phyloP scores from a whole-genome alignment of 2,888 invertebrate genomes.

The Morinoia aosen region DNA sequence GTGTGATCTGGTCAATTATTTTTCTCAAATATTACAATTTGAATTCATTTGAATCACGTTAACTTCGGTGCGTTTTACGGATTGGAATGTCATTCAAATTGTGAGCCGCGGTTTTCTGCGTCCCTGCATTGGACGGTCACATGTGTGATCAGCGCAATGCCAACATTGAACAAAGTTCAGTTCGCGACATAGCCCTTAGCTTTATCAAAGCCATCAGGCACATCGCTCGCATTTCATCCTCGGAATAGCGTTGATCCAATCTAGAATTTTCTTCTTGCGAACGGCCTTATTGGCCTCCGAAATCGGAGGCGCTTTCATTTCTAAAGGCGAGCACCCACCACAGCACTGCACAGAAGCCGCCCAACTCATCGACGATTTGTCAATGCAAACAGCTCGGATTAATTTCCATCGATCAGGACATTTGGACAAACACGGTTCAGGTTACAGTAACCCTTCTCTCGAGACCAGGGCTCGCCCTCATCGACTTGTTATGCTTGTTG shows the following conservation, averaged over 20 bases:
- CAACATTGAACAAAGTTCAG: background rate
- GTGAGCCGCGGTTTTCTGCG: background rate
- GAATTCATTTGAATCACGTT: background rate
- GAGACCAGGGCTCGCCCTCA: background rate
- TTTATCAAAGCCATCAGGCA: conserved; percentile 22
- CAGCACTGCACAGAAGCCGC: background rate
- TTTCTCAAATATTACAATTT: background rate
- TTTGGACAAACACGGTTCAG: background rate
- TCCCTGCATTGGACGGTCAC: background rate
- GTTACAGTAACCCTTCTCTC: conserved; percentile 36
- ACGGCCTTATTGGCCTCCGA: background rate
- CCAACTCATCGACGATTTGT: conserved; percentile 26
- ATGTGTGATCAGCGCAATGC: background rate
- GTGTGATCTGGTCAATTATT: background rate
- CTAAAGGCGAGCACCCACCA: background rate
- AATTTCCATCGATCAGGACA: conserved; percentile 37
- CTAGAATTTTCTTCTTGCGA: conserved; percentile 7
- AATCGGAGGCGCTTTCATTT: conserved; percentile 5
- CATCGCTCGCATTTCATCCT: conserved; percentile 46
- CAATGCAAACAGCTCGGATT: conserved; percentile 46
- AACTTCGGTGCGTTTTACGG: background rate
- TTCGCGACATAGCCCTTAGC: background rate
- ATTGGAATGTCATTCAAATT: background rate
- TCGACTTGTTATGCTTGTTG: conserved; percentile 36
- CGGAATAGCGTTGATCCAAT: conserved; percentile 39